Evolutionary conservation across 1,140 invertebrate genomes (phyloP).

Genomic region (Venturia canescens): DNA sequence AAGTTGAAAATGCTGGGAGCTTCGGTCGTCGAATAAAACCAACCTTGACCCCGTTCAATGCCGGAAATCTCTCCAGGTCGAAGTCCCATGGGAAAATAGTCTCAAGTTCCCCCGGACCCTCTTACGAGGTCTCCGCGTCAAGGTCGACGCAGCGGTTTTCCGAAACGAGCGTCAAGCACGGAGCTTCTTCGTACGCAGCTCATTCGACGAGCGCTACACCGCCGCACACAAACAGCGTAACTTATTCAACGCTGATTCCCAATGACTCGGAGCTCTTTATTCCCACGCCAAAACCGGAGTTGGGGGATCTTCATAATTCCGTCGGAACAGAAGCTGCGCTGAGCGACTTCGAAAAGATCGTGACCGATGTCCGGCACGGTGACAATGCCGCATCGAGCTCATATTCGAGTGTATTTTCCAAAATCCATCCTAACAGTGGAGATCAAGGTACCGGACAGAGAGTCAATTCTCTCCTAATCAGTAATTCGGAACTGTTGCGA

Average conservation of each 20-base stretch:
- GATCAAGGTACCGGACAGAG: neutral
- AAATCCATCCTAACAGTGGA: neutral
- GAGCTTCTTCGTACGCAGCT: conserved; percentile 22
- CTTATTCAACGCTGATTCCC: conserved; percentile 2
- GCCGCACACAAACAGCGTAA: neutral
- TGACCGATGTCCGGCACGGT: neutral
- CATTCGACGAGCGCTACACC: conserved; percentile 27
- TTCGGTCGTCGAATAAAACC: conserved; percentile 57
- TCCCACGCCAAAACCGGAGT: neutral
- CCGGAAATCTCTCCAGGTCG: neutral
- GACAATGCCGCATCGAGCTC: neutral
- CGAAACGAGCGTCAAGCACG: neutral
- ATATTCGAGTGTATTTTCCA: neutral
- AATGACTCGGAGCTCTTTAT: neutral
- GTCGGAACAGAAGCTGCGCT: neutral
- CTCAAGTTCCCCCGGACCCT: neutral
- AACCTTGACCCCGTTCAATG: neutral
- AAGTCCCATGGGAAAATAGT: neutral
- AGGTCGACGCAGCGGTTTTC: neutral
- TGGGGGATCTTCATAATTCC: conserved; percentile 16
- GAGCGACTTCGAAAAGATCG: neutral
- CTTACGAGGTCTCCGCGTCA: conserved; percentile 17
- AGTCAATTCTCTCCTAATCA: neutral
- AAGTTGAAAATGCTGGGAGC: conserved; percentile 57
- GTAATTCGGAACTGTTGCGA: conserved; percentile 2